Conservation (phyloP, 2,113 vertebrate species). For the Uropsilus gracilis region DNA sequence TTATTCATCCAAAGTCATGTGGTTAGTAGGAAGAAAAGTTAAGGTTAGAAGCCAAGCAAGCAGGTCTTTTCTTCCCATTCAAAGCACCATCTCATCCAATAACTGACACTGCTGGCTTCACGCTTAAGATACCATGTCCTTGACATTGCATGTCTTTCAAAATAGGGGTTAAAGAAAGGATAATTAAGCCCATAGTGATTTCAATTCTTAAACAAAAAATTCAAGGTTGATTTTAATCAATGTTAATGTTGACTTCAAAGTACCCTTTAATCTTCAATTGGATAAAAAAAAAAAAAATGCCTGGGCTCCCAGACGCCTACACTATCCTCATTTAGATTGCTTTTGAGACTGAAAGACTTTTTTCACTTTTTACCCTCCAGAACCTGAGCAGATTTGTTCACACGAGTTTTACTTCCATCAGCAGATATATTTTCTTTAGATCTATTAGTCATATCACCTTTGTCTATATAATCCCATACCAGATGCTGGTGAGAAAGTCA, state of each 20-base stretch:
- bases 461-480: neutral
- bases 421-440: neutral
- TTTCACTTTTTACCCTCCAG: neutral
- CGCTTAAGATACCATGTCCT: neutral
- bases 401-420: neutral
- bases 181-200: neutral
- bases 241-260: neutral
- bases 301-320: neutral
- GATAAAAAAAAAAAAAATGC: neutral
- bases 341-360: neutral
- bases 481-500: neutral
- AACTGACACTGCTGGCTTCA: neutral
- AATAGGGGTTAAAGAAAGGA: neutral
- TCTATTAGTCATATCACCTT: neutral
- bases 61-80: neutral
- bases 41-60: neutral
- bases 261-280: neutral
- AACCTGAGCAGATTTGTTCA: neutral
- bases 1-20: neutral
- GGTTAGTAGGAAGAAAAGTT: neutral
- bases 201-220: neutral
- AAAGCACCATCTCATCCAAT: neutral
- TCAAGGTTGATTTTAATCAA: neutral
- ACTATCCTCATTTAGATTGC: neutral
- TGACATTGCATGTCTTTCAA: neutral